Percentiles rank a stretch among this genome's conserved stretches.
phyloP scores from a whole-genome alignment of 2,888 invertebrate species.

The Trissoscelio sp. region DNA sequence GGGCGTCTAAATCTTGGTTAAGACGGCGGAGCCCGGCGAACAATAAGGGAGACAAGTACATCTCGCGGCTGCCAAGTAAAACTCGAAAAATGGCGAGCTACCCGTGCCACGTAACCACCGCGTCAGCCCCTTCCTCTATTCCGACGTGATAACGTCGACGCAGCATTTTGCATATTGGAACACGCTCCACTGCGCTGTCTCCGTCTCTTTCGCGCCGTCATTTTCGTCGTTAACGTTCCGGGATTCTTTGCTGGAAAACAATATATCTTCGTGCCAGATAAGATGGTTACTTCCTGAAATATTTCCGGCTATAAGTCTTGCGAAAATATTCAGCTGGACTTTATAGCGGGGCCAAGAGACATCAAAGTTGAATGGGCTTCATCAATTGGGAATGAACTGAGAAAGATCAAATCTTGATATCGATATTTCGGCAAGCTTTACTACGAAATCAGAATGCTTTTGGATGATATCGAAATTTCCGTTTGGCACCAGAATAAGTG shows the following conservation, averaged over 20 bases:
- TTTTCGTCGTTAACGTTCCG: slow-evolving; percentile 42
- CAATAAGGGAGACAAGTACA: slow-evolving; percentile 75
- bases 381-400: neutral
- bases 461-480: no score
- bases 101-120: slow-evolving; percentile 78
- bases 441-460: no score
- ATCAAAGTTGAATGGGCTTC: neutral
- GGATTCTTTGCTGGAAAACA: slow-evolving; percentile 24
- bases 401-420: neutral
- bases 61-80: slow-evolving; percentile 80
- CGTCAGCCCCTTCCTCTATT: slow-evolving; percentile 81
- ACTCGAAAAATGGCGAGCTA: slow-evolving; percentile 80
- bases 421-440: no score
- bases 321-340: neutral
- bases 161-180: slow-evolving; percentile 81
- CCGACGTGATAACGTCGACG: slow-evolving; percentile 81
- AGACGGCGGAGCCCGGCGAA: slow-evolving; percentile 68
- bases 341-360: neutral
- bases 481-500: no score
- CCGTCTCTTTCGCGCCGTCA: slow-evolving; percentile 38
- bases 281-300: slow-evolving; percentile 11
- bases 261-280: slow-evolving; percentile 29
- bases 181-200: slow-evolving; percentile 47
- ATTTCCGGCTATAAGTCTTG: slow-evolving; percentile 2
- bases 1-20: slow-evolving; percentile 79